Evolutionary conservation across 2,888 invertebrate genomes (phyloP), one percentile per base, ranked within the genome.

Genomic region (Drosophila tripunctata): DNA sequence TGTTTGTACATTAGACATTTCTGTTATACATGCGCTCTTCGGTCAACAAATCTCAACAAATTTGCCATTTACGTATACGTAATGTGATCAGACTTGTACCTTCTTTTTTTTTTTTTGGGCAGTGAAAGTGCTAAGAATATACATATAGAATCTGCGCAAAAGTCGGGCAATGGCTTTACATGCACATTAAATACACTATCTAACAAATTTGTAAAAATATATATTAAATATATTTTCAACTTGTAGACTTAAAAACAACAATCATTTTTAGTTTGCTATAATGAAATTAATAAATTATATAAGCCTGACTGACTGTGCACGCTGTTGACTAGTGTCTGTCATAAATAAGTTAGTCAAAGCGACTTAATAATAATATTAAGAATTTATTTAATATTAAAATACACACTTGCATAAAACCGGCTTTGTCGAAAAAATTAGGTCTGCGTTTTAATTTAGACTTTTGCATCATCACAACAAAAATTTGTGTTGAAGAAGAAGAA

Each of bases 381-480:
- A 22, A 58, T 51, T 43, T 51, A 58, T 56, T 66, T 41, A 40
- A 68, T 63, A 55, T 78, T 48, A 36, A 10, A 47, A 61, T 10
- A 27, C 10, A 27, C 40, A 35, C 35, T 19, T 36, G 57, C 47
- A 43, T 15, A 60, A 69, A 82, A 82, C 83, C 81, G 66, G 83
- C 47, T 83, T 38, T 51, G 19, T n/a, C n/a, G n/a, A n/a, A n/a
- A n/a, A 80, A 85, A 85, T 84, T 85, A 85, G 85, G 77, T 84
- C 85, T 83, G 75, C 63, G 81, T 75, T 84, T 85, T 85, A 62
- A 75, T 84, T 84, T 84, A 84, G 85, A 85, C 67, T 55, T 71
- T 85, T 80, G 83, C 83, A 84, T 84, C 83, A 79, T 75, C 68
- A 43, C 50, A 52, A 60, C 36, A 57, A 65, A n/a, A n/a, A n/a